Conservation (phyloP, 2,113 vertebrate species). For the Ochotona princeps region DNA sequence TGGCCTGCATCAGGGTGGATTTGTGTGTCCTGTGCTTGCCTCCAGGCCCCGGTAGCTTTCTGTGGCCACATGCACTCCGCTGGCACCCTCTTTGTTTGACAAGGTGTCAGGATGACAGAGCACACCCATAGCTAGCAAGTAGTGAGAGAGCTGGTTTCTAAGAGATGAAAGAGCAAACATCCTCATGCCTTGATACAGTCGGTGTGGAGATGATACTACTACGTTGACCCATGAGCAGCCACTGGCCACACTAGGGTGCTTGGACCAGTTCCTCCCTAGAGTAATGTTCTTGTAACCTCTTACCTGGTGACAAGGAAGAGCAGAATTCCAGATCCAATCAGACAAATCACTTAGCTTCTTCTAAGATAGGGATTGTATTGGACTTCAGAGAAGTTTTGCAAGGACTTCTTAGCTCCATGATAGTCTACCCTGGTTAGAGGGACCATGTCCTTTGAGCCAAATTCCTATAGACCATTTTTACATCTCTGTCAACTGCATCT, state of each 20-base stretch:
- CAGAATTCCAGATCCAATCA: not conserved
- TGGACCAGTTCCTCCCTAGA: not conserved
- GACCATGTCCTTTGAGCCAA: not conserved
- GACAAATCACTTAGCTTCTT: not conserved
- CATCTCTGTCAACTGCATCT: constrained; percentile 1
- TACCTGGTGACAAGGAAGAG: not conserved
- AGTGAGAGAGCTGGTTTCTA: not conserved
- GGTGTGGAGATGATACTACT: not conserved
- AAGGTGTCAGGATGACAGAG: no score
- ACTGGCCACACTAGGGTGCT: not conserved
- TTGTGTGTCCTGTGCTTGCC: not conserved
- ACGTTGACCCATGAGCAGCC: not conserved
- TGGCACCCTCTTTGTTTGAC: not conserved
- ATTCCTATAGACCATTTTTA: not conserved
- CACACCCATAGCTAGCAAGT: not conserved
- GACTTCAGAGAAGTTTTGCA: not conserved
- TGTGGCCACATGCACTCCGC: not conserved
- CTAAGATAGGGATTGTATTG: not conserved
- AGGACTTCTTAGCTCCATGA: not conserved
- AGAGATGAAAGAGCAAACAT: not conserved
- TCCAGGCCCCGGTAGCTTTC: not conserved
- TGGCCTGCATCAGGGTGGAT: not conserved
- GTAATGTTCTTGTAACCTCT: not conserved
- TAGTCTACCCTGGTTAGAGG: not conserved
- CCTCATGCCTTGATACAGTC: not conserved